phyloP scores from a whole-genome alignment of 2,888 invertebrate species.

The Tricholauxania praeusta region DNA sequence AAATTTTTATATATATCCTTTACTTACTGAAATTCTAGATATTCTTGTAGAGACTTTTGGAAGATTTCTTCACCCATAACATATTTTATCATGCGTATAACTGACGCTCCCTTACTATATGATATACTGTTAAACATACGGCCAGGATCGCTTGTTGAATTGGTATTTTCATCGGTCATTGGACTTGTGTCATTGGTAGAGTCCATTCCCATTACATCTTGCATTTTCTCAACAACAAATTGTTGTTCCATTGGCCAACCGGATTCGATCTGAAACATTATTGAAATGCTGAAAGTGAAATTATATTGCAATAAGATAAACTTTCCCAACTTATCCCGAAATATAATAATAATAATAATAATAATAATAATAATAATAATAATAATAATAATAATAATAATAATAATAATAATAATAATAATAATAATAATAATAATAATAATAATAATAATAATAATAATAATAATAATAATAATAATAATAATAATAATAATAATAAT shows the following conservation, averaged over 20 bases:
- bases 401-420: too few species aligned
- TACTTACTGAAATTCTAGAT: constrained; percentile 67
- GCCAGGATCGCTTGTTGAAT: constrained; percentile 72
- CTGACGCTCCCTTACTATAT: constrained; percentile 76
- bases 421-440: too few species aligned
- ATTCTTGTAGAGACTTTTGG: constrained; percentile 70
- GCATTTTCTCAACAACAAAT: constrained; percentile 78
- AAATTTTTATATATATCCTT: background rate
- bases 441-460: too few species aligned
- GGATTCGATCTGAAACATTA: constrained; percentile 69
- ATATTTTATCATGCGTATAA: constrained; percentile 79
- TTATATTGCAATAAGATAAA: too few species aligned
- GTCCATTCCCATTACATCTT: constrained; percentile 74
- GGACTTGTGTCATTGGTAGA: constrained; percentile 72
- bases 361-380: too few species aligned
- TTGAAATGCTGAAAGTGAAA: too few species aligned
- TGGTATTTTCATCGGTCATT: constrained; percentile 71
- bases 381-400: too few species aligned
- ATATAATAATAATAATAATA: too few species aligned
- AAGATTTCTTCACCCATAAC: constrained; percentile 71
- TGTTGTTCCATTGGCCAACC: constrained; percentile 76
- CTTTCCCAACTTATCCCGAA: too few species aligned
- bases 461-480: too few species aligned
- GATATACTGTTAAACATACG: constrained; percentile 76
- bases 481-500: too few species aligned